Percentiles rank a stretch among this genome's conserved stretches.
Conservation (phyloP, 2,888 invertebrate species). For the Synergus japonicus region DNA sequence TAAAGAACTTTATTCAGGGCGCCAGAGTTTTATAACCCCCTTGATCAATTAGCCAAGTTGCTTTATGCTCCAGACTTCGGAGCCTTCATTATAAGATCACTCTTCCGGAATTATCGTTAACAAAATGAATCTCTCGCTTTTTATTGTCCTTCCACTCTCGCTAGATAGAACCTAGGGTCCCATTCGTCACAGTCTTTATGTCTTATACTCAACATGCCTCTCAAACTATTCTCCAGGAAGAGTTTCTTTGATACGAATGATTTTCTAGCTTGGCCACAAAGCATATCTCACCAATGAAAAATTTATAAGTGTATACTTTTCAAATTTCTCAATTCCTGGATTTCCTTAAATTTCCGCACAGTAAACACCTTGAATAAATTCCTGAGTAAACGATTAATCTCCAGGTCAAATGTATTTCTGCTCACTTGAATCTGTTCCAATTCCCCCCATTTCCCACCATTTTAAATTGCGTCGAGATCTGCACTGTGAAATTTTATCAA, state of each 20-base stretch:
- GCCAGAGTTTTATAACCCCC: conserved; percentile 58
- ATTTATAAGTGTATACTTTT: not conserved
- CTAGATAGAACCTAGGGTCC: not conserved
- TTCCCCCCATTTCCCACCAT: conserved; percentile 22
- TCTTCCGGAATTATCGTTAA: conserved; percentile 27
- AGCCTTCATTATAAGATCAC: conserved; percentile 11
- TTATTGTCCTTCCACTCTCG: not conserved
- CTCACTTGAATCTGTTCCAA: conserved; percentile 37
- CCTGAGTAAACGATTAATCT: conserved; percentile 8
- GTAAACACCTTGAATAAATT: not conserved
- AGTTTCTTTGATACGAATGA: not conserved
- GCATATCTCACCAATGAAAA: not conserved
- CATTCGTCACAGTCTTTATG: conserved; percentile 26
- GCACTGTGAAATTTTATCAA: conserved; percentile 31
- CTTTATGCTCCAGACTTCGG: not conserved
- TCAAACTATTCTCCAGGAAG: not conserved
- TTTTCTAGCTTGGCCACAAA: conserved; percentile 7
- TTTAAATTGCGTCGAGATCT: conserved; percentile 27
- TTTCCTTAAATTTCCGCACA: too few species aligned
- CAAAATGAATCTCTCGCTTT: conserved; percentile 15
- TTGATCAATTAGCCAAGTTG: conserved; percentile 60
- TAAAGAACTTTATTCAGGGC: conserved; percentile 60
- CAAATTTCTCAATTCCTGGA: not conserved
- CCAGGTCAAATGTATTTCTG: conserved; percentile 31
- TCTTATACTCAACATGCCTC: conserved; percentile 7